These are phyloP conservation scores for Cremastobaeus sp. DNA, from an alignment of 2,888 invertebrate genomes.

Conservation along the genomic window DNA sequence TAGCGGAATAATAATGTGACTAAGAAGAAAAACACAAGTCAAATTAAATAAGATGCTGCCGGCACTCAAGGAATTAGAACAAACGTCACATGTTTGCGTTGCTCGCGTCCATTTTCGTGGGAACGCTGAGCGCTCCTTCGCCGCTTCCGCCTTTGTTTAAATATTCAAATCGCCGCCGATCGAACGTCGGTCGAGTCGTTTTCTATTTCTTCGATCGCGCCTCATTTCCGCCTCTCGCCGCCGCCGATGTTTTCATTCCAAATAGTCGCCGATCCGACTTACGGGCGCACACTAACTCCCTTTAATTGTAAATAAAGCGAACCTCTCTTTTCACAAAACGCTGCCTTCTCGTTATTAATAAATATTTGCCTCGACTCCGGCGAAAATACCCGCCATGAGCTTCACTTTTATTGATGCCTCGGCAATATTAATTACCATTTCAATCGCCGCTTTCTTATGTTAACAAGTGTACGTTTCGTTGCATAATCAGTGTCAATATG, in stretches of 20 bases:
- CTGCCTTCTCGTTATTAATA: slow-evolving; percentile 31
- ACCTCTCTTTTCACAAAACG: neutral
- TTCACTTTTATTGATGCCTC: slow-evolving; percentile 39
- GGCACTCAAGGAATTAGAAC: slow-evolving; percentile 55
- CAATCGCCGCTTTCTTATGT: slow-evolving; percentile 46
- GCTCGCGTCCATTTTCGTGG: slow-evolving; percentile 36
- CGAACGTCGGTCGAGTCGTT: too few relatives aligned
- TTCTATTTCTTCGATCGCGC: too few relatives aligned
- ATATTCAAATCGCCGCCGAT: neutral
- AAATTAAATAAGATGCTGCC: slow-evolving; percentile 57
- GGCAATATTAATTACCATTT: slow-evolving; percentile 54
- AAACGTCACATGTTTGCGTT: slow-evolving; percentile 48
- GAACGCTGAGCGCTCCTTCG: slow-evolving; percentile 2
- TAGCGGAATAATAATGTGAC: slow-evolving; percentile 61
- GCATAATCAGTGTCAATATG: slow-evolving; percentile 51
- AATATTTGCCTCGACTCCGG: slow-evolving; percentile 17
- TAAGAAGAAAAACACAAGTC: slow-evolving; percentile 55
- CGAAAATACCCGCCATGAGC: slow-evolving; percentile 11
- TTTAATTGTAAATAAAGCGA: slow-evolving; percentile 24
- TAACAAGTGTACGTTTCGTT: slow-evolving; percentile 50
- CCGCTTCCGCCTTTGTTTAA: slow-evolving; percentile 8
- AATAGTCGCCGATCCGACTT: too few relatives aligned
- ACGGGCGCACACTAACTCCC: too few relatives aligned
- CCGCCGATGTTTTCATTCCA: too few relatives aligned
- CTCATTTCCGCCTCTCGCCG: too few relatives aligned